phyloP scores from a whole-genome alignment of 2,888 invertebrate species.

The Fragum fragum region DNA sequence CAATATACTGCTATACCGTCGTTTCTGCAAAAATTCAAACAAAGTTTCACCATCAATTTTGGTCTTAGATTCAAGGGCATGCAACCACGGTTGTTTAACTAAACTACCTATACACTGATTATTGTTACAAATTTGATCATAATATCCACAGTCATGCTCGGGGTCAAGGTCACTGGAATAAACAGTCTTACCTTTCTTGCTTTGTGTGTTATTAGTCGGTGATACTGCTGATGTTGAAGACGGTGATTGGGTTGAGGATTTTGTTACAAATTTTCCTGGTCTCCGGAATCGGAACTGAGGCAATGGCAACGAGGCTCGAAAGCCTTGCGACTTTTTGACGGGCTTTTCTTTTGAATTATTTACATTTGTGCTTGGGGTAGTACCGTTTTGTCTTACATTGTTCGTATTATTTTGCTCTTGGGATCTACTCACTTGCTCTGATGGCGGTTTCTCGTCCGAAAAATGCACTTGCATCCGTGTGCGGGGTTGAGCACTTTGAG shows the following conservation, averaged over 20 bases:
- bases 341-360: constrained; percentile 28
- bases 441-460: constrained; percentile 53
- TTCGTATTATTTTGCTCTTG: constrained; percentile 60
- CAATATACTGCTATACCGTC: constrained; percentile 73
- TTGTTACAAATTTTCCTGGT: constrained; percentile 52
- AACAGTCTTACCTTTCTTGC: constrained; percentile 66
- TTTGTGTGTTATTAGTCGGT: constrained; percentile 48
- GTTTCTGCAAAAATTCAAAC: constrained; percentile 78
- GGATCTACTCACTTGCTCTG: constrained; percentile 59
- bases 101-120: not conserved
- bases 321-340: constrained; percentile 53
- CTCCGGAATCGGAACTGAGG: constrained; percentile 65
- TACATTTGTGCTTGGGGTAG: constrained; percentile 40
- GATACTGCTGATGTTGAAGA: constrained; percentile 24
- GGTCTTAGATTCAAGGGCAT: constrained; percentile 62
- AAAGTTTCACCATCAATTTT: constrained; percentile 70
- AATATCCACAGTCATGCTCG: constrained; percentile 14
- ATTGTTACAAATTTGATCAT: constrained; percentile 7
- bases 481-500: constrained; percentile 35
- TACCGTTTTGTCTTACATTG: constrained; percentile 54
- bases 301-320: constrained; percentile 64
- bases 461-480: constrained; percentile 64
- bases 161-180: constrained; percentile 3
- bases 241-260: constrained; percentile 25
- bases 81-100: constrained; percentile 47